phyloP scores from a whole-genome alignment of 2,113 vertebrate species.

The Megatriorchis doriae region DNA sequence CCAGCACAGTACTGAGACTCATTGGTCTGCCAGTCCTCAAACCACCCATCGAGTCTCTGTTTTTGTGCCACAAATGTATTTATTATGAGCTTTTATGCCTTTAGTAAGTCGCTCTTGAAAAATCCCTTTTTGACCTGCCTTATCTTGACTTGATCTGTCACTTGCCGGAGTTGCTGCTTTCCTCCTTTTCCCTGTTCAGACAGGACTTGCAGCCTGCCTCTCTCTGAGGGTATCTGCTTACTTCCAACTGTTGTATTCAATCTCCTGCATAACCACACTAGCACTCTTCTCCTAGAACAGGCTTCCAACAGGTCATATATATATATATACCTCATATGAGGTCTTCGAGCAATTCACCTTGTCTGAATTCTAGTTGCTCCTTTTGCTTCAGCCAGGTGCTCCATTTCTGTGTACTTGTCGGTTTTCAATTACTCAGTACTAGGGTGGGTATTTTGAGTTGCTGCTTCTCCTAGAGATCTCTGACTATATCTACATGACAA shows the following conservation, averaged over 20 bases:
- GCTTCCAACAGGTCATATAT: background rate
- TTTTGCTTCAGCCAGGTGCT: background rate
- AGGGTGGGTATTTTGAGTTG: background rate
- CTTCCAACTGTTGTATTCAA: background rate
- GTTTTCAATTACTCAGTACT: background rate
- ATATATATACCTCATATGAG: background rate
- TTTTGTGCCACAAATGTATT: background rate
- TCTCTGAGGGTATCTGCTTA: background rate
- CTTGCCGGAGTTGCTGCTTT: background rate
- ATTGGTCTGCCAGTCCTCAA: background rate
- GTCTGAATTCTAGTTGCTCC: background rate
- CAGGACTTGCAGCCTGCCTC: background rate
- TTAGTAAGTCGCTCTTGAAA: background rate
- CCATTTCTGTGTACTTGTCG: background rate
- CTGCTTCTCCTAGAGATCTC: background rate
- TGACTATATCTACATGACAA: background rate
- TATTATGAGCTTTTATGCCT: background rate
- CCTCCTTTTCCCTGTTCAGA: background rate
- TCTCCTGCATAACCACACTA: background rate
- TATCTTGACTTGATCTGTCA: background rate
- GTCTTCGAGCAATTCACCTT: background rate
- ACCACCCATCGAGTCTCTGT: background rate
- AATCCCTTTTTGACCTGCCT: background rate
- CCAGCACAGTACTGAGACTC: background rate
- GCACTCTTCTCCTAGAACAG: background rate